Conservation (phyloP, 2,113 vertebrate species). For the Phylloscopus trochiloides region DNA sequence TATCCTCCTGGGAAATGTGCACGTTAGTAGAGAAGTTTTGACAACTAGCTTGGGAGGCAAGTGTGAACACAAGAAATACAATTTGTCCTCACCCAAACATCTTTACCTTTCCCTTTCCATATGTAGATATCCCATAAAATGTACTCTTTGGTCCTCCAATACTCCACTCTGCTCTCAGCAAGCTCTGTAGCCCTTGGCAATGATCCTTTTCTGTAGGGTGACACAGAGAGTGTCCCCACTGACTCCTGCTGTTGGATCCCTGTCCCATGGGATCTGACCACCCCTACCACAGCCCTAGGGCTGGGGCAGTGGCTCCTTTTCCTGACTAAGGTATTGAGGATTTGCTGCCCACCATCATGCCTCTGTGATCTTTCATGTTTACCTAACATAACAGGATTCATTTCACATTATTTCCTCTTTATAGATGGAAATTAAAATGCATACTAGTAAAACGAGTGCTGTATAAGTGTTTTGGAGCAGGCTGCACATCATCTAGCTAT, state of each 20-base stretch:
- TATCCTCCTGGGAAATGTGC: background rate
- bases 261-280: fast-evolving
- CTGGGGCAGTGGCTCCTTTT: background rate
- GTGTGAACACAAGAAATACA: background rate
- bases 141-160: background rate
- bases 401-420: background rate
- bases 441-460: background rate
- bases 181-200: background rate
- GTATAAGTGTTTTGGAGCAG: background rate
- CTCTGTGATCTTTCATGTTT: background rate
- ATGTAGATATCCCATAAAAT: background rate
- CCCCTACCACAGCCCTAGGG: background rate
- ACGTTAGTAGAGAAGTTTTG: fast-evolving
- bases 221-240: background rate
- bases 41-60: background rate
- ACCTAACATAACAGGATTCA: background rate
- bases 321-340: background rate
- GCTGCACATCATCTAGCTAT: background rate
- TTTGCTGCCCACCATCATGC: background rate
- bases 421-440: background rate
- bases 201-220: fast-evolving
- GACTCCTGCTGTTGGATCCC: background rate
- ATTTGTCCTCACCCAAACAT: background rate
- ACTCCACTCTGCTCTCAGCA: background rate
- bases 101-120: background rate